Percentiles rank a stretch among this genome's conserved stretches.
These are phyloP conservation scores for Corynorhinus townsendii DNA, from an alignment of 2,113 vertebrate species.

Conservation along the genomic window DNA sequence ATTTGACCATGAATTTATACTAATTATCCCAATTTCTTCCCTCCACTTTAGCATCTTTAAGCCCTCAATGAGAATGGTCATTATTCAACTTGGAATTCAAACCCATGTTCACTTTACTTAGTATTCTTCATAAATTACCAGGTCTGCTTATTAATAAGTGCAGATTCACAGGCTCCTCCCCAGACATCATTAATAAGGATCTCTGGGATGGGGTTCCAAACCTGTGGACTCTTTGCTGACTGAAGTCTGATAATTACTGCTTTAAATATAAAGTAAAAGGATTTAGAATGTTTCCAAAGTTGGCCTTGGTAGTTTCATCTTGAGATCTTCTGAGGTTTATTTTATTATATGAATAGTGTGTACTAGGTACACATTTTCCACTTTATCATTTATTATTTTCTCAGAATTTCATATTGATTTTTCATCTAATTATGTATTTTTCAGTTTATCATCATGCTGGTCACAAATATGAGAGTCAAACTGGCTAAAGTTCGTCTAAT, in stretches of 20 bases:
- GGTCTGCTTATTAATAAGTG: not conserved
- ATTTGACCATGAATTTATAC: not conserved
- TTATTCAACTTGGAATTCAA: not conserved
- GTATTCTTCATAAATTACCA: not conserved
- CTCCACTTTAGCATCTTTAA: not conserved
- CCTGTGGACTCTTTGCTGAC: not conserved
- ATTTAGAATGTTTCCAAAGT: not conserved
- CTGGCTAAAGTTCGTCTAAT: not conserved
- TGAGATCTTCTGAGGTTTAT: not conserved
- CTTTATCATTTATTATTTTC: not conserved
- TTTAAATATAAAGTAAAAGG: not conserved
- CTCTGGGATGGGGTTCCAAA: not conserved
- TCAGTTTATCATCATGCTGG: not conserved
- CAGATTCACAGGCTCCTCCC: not conserved
- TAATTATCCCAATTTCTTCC: not conserved
- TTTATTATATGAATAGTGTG: not conserved
- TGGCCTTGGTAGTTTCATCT: not conserved
- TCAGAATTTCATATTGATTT: not conserved
- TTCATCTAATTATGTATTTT: not conserved
- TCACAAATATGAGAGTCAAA: not conserved
- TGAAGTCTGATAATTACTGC: not conserved
- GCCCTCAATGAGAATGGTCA: not conserved
- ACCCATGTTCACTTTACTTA: not conserved
- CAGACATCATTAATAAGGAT: not conserved
- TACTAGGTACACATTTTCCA: not conserved